Conservation (phyloP, 2,113 vertebrate genomes). For the Edolisoma coerulescens region DNA sequence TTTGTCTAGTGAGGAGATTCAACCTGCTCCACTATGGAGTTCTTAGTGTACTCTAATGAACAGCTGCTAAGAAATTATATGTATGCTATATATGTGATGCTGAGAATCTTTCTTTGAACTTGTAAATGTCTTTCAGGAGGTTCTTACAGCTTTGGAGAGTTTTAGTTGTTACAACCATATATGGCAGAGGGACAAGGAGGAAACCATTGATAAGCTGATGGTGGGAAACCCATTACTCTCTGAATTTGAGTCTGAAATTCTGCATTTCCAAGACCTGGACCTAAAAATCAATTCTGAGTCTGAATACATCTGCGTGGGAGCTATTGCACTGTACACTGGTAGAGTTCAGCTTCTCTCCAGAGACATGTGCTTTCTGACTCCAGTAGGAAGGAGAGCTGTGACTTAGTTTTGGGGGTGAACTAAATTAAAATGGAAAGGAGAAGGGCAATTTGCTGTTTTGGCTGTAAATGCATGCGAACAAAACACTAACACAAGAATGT, state of each 20-base stretch:
- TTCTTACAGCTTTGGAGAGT: constrained; percentile 76
- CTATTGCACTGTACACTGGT: constrained; percentile 90
- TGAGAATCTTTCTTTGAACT: not conserved
- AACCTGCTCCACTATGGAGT: not conserved
- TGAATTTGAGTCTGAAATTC: constrained; percentile 90
- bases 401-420: not conserved
- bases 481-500: not conserved
- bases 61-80: not conserved
- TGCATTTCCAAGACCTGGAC: constrained; percentile 85
- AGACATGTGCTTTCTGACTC: not conserved
- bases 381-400: not conserved
- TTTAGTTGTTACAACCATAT: constrained; percentile 87
- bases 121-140: constrained; percentile 76
- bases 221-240: constrained; percentile 79
- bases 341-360: not conserved
- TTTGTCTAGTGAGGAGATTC: not conserved
- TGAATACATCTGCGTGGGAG: constrained; percentile 84
- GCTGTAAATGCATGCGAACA: not conserved
- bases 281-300: constrained; percentile 85
- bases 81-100: not conserved
- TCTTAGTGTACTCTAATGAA: not conserved
- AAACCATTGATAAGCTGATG: constrained; percentile 77
- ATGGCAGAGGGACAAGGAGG: constrained; percentile 88
- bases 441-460: not conserved
- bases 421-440: not conserved